phyloP scores from a whole-genome alignment of 2,888 invertebrate species.

The Noctua janthe region DNA sequence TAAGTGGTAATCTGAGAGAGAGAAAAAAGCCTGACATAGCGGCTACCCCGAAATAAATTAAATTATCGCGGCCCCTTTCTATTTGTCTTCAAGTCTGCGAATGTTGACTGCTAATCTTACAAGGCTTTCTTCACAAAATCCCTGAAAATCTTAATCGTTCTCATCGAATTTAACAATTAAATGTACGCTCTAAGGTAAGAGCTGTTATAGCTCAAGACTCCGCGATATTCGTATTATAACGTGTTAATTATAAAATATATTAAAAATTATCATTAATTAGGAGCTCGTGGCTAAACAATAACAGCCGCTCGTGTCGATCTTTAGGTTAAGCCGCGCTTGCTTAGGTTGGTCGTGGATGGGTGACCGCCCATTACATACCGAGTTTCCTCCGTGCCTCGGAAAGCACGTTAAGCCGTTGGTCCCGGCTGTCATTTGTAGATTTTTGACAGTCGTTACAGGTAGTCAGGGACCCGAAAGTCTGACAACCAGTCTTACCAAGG shows the following conservation, averaged over 20 bases:
- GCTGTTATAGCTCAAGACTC: background rate
- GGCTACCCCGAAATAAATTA: slow-evolving; percentile 71
- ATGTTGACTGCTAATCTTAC: slow-evolving; percentile 40
- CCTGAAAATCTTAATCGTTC: background rate
- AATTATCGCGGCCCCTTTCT: slow-evolving; percentile 67
- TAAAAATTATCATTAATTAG: background rate
- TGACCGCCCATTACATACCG: too few relatives aligned
- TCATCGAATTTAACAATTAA: slow-evolving; percentile 9
- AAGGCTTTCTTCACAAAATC: slow-evolving; percentile 15
- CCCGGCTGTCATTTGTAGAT: too few relatives aligned
- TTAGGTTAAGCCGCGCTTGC: too few relatives aligned
- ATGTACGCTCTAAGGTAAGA: background rate
- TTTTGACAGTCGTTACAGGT: too few relatives aligned
- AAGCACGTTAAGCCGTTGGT: too few relatives aligned
- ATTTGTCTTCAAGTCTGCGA: slow-evolving; percentile 49
- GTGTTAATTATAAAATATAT: background rate
- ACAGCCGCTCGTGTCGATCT: too few relatives aligned
- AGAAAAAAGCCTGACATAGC: slow-evolving; percentile 70
- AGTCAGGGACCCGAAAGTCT: too few relatives aligned
- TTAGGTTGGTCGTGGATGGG: too few relatives aligned
- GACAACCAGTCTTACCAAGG: too few relatives aligned
- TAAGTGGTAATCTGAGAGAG: slow-evolving; percentile 70
- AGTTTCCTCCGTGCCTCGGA: too few relatives aligned
- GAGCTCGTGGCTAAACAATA: background rate
- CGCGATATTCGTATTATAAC: background rate